Percentiles rank a stretch among this genome's conserved stretches.
phyloP scores from a whole-genome alignment of 1,140 invertebrate species.

The Heliconius himera region DNA sequence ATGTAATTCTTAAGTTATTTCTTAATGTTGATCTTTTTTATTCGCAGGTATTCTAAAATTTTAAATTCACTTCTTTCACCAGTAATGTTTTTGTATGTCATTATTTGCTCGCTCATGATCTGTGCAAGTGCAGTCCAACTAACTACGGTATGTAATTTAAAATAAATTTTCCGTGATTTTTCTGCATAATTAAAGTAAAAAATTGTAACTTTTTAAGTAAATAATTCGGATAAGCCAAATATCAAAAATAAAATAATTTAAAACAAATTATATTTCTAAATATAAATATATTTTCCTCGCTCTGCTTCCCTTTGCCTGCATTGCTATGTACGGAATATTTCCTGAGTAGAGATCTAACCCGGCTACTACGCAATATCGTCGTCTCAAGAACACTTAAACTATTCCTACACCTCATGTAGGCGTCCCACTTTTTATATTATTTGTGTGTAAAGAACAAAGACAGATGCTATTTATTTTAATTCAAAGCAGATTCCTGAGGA shows the following conservation, averaged over 20 bases:
- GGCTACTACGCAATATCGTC: neutral
- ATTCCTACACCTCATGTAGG: neutral
- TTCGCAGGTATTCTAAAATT: slow-evolving; percentile 56
- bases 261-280: too few relatives aligned
- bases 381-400: neutral
- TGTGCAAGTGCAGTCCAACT: slow-evolving; percentile 67
- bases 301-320: too few relatives aligned
- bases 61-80: slow-evolving; percentile 61
- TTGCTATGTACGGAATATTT: too few relatives aligned
- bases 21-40: slow-evolving; percentile 18
- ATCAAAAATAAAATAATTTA: too few relatives aligned
- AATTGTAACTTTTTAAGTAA: too few relatives aligned
- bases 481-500: neutral
- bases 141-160: slow-evolving; percentile 50
- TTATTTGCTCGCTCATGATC: slow-evolving; percentile 71
- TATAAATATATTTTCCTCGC: too few relatives aligned
- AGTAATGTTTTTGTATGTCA: slow-evolving; percentile 67
- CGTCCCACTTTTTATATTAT: neutral
- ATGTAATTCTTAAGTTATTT: neutral
- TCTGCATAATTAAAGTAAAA: too few relatives aligned
- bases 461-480: neutral
- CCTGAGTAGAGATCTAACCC: too few relatives aligned
- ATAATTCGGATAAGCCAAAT: slow-evolving; percentile 43
- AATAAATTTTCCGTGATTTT: slow-evolving; percentile 31
- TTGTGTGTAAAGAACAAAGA: neutral